Evolutionary conservation across 2,113 vertebrate species (phyloP).

Genomic region (Maccullochella peelii): DNA sequence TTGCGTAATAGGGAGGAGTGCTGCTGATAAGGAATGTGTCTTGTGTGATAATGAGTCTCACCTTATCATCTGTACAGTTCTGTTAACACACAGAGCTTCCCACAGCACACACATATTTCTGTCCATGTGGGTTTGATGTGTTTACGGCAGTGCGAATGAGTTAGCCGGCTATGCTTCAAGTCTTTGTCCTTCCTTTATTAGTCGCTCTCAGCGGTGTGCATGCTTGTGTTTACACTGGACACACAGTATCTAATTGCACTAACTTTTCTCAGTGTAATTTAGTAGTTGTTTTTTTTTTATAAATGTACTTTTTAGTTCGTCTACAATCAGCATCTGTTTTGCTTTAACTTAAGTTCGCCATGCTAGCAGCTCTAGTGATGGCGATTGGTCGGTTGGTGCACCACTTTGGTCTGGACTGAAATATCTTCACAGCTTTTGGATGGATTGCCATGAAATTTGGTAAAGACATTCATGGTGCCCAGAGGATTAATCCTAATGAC

Average conservation of each 20-base stretch:
- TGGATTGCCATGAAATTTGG: background rate
- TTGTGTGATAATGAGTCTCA: no score
- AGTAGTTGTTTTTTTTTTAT: background rate
- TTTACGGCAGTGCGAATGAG: background rate
- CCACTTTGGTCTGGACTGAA: background rate
- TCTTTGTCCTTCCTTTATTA: background rate
- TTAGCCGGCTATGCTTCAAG: background rate
- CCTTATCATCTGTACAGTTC: conserved; percentile 43
- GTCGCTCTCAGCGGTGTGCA: background rate
- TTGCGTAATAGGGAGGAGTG: conserved; percentile 56
- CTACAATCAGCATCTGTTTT: no score
- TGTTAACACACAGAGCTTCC: conserved; percentile 7
- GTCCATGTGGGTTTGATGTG: conserved; percentile 21
- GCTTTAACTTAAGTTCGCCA: no score
- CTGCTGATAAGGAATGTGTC: conserved; percentile 60
- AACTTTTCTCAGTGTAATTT: background rate
- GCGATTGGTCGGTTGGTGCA: background rate
- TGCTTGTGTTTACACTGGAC: background rate
- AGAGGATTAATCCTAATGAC: background rate
- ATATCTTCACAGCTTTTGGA: background rate
- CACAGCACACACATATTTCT: background rate
- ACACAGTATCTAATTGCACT: background rate
- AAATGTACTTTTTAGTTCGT: background rate
- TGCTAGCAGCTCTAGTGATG: no score
- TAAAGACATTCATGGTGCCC: background rate